Evolutionary conservation across 2,113 vertebrate genomes (phyloP).

Genomic region (Danio rerio): DNA sequence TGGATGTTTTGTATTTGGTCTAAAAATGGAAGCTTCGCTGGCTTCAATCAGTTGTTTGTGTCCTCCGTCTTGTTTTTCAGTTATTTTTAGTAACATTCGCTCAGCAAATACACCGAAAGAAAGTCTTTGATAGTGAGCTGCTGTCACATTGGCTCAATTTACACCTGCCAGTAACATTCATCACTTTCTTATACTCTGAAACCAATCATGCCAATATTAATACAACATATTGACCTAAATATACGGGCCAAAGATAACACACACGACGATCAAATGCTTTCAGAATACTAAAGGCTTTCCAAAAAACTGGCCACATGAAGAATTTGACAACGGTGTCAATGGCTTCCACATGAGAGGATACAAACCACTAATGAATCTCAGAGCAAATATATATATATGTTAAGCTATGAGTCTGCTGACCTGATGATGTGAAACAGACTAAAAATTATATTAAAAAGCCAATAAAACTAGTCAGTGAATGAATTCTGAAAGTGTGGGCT

Average conservation of each 20-base stretch:
- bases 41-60: not conserved
- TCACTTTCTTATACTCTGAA: not conserved
- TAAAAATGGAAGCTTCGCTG: not conserved
- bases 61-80: not conserved
- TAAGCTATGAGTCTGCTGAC: not conserved
- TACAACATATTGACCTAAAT: not conserved
- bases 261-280: not conserved
- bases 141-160: not conserved
- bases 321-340: not conserved
- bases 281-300: not conserved
- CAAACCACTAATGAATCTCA: slow-evolving; percentile 5
- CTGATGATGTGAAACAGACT: not conserved
- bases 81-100: not conserved
- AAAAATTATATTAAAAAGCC: not conserved
- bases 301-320: not conserved
- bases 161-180: not conserved
- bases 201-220: not conserved
- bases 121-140: not conserved
- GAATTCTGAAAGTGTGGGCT: not conserved
- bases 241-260: not conserved
- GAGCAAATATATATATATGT: not conserved
- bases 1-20: not conserved
- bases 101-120: not conserved
- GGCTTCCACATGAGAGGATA: slow-evolving; percentile 16
- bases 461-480: not conserved